These are phyloP conservation scores for Drosophila ezoana DNA, from an alignment of 2,888 invertebrate genomes.

Conservation along the genomic window DNA sequence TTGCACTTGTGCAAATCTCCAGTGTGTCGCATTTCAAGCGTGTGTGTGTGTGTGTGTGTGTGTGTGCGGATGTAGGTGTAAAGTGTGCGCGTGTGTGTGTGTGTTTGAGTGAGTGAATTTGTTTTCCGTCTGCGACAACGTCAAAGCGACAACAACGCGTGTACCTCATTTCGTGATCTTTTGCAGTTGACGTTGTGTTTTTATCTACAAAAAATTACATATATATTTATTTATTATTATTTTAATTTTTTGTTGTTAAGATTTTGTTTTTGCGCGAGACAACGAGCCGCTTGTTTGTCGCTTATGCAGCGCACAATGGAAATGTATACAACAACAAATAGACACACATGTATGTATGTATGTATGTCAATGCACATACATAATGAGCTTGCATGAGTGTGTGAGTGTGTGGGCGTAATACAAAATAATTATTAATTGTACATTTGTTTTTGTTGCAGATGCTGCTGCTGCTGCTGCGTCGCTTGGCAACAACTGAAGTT, in stretches of 20 bases:
- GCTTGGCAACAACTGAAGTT: conserved; percentile 65
- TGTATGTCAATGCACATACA: conserved; percentile 3
- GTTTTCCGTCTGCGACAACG: conserved; percentile 72
- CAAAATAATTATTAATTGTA: conserved; percentile 51
- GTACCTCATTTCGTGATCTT: conserved; percentile 76
- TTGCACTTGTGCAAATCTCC: conserved; percentile 78
- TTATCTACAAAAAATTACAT: conserved; percentile 59
- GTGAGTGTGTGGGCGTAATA: conserved; percentile 2
- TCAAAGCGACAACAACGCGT: conserved; percentile 51
- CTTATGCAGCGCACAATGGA: conserved; percentile 47
- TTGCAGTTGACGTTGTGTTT: conserved; percentile 70
- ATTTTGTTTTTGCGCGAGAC: conserved; percentile 48
- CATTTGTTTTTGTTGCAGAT: conserved; percentile 31
- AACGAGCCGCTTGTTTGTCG: conserved; percentile 48
- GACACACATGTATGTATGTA: neutral
- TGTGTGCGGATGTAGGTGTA: conserved; percentile 3
- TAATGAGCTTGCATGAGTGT: conserved; percentile 2
- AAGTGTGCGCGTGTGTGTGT: conserved; percentile 3
- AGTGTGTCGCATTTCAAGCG: conserved; percentile 45
- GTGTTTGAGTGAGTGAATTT: conserved; percentile 48
- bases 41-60: conserved; percentile 24
- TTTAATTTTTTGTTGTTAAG: conserved; percentile 37
- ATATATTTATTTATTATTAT: conserved; percentile 46
- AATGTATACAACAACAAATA: conserved; percentile 38
- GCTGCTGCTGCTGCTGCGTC: conserved; percentile 33